phyloP scores from a whole-genome alignment of 2,888 invertebrate genomes.

The Anorthoa munda region DNA sequence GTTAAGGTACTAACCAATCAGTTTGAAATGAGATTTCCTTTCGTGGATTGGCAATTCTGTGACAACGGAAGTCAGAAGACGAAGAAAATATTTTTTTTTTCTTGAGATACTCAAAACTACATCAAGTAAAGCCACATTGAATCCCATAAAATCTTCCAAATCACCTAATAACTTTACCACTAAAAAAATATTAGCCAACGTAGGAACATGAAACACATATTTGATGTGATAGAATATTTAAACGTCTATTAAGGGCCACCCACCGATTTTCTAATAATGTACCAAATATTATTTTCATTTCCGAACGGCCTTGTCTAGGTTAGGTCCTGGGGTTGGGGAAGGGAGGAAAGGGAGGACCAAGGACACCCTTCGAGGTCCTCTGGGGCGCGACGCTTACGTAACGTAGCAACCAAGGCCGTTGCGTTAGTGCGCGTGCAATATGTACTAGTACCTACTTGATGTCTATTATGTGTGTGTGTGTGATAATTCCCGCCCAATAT shows the following conservation, averaged over 20 bases:
- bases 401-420: conserved; percentile 78
- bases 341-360: conserved; percentile 70
- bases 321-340: conserved; percentile 66
- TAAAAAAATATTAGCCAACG: conserved; percentile 33
- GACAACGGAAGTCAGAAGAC: background rate
- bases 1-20: background rate
- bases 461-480: conserved; percentile 25
- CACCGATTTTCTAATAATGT: conserved; percentile 72
- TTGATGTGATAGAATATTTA: conserved; percentile 63
- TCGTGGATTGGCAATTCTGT: background rate
- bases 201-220: conserved; percentile 42
- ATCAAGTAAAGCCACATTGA: background rate
- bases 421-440: conserved; percentile 72
- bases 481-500: conserved; percentile 33
- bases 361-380: conserved; percentile 80
- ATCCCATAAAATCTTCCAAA: conserved; percentile 4
- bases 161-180: background rate
- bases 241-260: conserved; percentile 60
- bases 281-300: conserved; percentile 76
- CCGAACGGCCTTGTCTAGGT: conserved; percentile 75
- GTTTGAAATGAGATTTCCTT: conserved; percentile 7
- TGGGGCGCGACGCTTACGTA: conserved; percentile 84
- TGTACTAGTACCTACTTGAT: conserved; percentile 39
- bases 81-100: background rate
- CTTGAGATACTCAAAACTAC: background rate